Percentiles rank a stretch among this genome's conserved stretches.
Evolutionary conservation across 92 coral and sea anemone species (phyloP).

Genomic region (Palythoa caribaeorum): DNA sequence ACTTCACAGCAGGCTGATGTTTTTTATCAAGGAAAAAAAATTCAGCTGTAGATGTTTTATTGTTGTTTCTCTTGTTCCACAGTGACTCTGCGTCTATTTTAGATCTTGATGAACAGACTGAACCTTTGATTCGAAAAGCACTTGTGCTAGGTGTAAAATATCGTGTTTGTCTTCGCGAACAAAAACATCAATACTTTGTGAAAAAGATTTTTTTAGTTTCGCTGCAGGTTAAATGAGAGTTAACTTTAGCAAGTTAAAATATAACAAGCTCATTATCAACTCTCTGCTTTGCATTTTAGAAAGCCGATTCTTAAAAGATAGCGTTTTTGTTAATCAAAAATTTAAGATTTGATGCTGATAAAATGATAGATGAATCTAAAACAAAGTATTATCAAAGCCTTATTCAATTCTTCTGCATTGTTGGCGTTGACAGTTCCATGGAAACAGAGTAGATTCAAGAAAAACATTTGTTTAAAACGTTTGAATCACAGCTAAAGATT

Average conservation of each 20-base stretch:
- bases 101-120: not conserved
- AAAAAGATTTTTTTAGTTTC: not conserved
- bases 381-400: conserved; percentile 2
- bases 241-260: not conserved
- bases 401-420: conserved; percentile 23
- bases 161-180: not conserved
- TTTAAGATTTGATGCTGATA: no score
- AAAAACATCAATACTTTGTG: not conserved
- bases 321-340: not conserved
- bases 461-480: conserved; percentile 45
- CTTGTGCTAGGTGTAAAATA: not conserved
- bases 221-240: not conserved
- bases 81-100: not conserved
- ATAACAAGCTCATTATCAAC: not conserved
- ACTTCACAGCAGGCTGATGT: not conserved
- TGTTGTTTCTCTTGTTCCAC: not conserved
- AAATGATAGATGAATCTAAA: not conserved
- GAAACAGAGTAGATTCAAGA: conserved; percentile 44
- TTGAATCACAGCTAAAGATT: conserved; percentile 61
- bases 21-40: not conserved
- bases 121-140: not conserved
- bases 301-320: not conserved
- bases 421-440: conserved; percentile 48
- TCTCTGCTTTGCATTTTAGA: not conserved
- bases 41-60: not conserved